Evolutionary conservation across 1,140 invertebrate species (phyloP).

Genomic region (Arion vulgaris): DNA sequence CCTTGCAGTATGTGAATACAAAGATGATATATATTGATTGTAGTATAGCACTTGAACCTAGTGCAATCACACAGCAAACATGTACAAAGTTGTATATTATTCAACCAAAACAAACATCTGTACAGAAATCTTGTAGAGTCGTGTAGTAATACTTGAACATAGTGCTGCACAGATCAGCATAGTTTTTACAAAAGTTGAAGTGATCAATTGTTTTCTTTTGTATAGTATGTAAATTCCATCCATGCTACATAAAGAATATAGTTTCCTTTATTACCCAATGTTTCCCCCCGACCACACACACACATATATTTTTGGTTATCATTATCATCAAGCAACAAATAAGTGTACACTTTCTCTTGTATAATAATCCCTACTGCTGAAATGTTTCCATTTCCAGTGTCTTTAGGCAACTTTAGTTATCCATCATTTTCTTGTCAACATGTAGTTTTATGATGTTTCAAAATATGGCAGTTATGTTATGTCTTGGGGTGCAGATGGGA

Average conservation of each 20-base stretch:
- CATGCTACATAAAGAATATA: background rate
- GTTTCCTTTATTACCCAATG: background rate
- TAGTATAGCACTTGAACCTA: background rate
- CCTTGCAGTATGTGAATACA: slow-evolving; percentile 7
- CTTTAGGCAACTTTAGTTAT: background rate
- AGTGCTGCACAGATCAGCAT: background rate
- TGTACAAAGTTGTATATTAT: slow-evolving; percentile 6
- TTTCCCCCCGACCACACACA: too few relatives aligned
- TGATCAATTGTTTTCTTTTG: background rate
- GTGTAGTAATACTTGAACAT: slow-evolving; percentile 1
- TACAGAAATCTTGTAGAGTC: background rate
- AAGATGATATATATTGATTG: background rate
- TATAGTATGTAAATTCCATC: slow-evolving; percentile 9
- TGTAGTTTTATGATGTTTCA: background rate
- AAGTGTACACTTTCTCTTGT: background rate
- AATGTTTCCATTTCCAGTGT: background rate
- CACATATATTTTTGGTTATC: background rate
- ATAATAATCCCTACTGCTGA: background rate
- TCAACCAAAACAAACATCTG: background rate
- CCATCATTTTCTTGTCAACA: background rate
- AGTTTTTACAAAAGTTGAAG: background rate
- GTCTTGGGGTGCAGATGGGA: too few relatives aligned
- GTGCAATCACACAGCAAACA: background rate
- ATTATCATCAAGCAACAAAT: background rate
- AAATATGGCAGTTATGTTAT: too few relatives aligned